phyloP scores from a whole-genome alignment of 2,888 invertebrate genomes.

The Blera fallax region DNA sequence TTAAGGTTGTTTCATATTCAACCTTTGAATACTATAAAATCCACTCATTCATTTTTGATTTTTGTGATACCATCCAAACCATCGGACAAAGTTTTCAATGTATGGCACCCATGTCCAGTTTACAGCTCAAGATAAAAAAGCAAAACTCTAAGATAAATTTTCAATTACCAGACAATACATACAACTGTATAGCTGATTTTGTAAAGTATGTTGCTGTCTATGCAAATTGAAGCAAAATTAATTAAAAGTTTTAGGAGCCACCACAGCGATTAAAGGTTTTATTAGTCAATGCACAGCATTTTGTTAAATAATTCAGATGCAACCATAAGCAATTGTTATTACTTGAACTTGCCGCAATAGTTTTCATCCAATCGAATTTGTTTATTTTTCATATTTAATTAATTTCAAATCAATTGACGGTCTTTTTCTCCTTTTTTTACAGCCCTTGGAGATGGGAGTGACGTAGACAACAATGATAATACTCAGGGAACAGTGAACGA shows the following conservation, averaged over 20 bases:
- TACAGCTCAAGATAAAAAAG: not conserved
- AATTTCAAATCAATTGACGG: not conserved
- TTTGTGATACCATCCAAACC: too few relatives aligned
- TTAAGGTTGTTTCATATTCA: too few relatives aligned
- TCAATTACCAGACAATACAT: too few relatives aligned
- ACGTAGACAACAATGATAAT: constrained; percentile 75
- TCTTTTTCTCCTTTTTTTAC: constrained; percentile 60
- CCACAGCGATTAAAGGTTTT: not conserved
- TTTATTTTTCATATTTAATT: not conserved
- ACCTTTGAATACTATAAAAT: too few relatives aligned
- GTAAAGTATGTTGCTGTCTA: not conserved
- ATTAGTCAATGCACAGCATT: not conserved
- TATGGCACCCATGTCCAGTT: not conserved
- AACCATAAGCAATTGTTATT: not conserved
- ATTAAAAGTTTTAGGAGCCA: not conserved
- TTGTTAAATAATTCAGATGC: not conserved
- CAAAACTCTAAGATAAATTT: not conserved
- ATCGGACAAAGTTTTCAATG: too few relatives aligned
- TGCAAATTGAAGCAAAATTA: not conserved
- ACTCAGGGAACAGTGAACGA: constrained; percentile 75
- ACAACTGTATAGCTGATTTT: not conserved
- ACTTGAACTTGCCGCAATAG: not conserved
- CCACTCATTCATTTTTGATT: too few relatives aligned
- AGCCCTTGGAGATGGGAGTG: constrained; percentile 76
- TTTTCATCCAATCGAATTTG: not conserved